Evolutionary conservation across 2,888 invertebrate genomes (phyloP), one percentile per base, ranked within the genome.

Genomic region (Calameuta idolon): DNA sequence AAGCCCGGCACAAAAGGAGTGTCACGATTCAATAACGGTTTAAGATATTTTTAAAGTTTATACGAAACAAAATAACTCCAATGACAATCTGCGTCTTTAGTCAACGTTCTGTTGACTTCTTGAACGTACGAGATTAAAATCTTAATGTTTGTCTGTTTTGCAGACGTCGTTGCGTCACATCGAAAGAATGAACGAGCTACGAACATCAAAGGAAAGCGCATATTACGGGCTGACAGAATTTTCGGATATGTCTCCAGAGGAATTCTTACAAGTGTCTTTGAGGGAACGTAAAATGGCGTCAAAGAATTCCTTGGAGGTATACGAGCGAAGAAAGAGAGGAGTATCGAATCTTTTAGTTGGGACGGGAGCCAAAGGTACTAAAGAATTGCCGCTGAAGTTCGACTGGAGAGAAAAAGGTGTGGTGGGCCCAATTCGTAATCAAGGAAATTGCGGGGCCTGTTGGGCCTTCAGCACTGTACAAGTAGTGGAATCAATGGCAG

Each of bases 391-490:
- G n/a, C 12, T 75, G n/a, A 91, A 87, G 83, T 87, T 89, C 85
- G 92, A 87, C 90, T 96, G 96, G 96, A 92, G 95, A 83, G 90
- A 93, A 0, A 94, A 94, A 86, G 94, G 94, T 35, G 94, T 95
- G 12, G 92, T 97, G 2, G 94, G 95, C 1, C 91, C 94, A 0
- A 93, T 97, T 0, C 93, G 94, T 76, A 94, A 95, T 90, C 97
- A 97, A 91, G 94, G 94, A 15, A 86, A 93, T 12, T 97, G 97
- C 91, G 97, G 97, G 1, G 97, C 96, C 0, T 97, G 97, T 90
- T 97, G 97, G 97, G 97, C 97, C 0, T 97, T 96, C 91, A 96
- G 96, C 88, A 94, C 95, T 0, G 93, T 96, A 1, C 96, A 95
- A 84, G 94, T 94, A 40, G 93, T 95, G 75, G 97, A 97, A 91